Conservation (phyloP, 2,888 invertebrate species). For the Leptinotarsa tumamoca region DNA sequence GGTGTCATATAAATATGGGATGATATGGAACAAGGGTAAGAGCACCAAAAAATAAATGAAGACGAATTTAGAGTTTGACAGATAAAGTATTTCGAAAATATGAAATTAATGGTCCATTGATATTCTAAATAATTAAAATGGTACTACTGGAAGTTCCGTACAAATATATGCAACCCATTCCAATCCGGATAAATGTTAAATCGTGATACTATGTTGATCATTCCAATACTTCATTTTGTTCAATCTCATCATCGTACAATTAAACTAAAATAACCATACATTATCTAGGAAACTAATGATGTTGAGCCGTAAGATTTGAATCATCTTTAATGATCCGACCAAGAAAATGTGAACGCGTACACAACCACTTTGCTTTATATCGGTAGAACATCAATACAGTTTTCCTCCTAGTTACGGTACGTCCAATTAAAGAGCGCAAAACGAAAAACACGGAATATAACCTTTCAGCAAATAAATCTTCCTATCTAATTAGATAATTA, state of each 20-base stretch:
- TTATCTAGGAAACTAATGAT: constrained; percentile 1
- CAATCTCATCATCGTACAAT: neutral
- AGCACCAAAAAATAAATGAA: too few species aligned
- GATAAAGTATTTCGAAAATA: too few species aligned
- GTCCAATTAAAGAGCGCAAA: constrained; percentile 26
- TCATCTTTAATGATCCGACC: neutral
- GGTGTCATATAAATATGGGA: too few species aligned
- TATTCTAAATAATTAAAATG: too few species aligned
- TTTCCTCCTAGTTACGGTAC: constrained; percentile 18
- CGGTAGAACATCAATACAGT: constrained; percentile 11
- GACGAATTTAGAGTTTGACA: too few species aligned
- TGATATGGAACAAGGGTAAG: too few species aligned
- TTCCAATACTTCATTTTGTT: neutral
- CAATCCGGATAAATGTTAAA: too few species aligned
- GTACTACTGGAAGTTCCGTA: too few species aligned
- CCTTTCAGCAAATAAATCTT: constrained; percentile 34
- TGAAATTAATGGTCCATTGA: too few species aligned
- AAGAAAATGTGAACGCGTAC: neutral
- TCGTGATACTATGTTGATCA: too few species aligned
- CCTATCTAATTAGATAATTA: constrained; percentile 48
- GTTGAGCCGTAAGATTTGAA: neutral
- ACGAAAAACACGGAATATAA: constrained; percentile 22
- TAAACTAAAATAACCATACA: neutral
- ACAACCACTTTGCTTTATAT: neutral
- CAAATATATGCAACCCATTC: too few species aligned